Evolutionary conservation across 1,140 invertebrate genomes (phyloP).

Genomic region (Drosophila santomea): DNA sequence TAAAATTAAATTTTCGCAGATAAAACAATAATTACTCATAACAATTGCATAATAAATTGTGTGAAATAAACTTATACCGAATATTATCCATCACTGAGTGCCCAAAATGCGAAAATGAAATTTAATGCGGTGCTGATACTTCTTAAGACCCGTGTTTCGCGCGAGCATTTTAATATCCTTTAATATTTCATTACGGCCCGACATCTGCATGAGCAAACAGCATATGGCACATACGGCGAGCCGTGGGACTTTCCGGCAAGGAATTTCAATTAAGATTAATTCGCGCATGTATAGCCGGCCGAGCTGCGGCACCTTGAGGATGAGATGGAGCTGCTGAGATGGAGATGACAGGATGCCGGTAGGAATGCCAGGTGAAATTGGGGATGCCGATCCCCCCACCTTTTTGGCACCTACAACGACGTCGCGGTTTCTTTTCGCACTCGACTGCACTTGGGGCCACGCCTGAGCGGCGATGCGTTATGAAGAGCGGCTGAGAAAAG

Average conservation of each 20-base stretch:
- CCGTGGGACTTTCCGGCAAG: conserved; percentile 55
- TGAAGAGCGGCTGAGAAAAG: conserved; percentile 52
- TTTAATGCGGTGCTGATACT: conserved; percentile 66
- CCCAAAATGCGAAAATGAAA: conserved; percentile 50
- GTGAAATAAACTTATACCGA: too few species aligned
- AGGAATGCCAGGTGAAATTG: conserved; percentile 25
- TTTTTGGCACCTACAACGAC: conserved; percentile 43
- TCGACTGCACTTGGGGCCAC: conserved; percentile 71
- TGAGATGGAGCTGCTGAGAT: not conserved
- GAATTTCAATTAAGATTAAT: conserved; percentile 84
- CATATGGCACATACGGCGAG: conserved; percentile 45
- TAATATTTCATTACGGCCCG: conserved; percentile 64
- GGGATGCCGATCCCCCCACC: conserved; percentile 29
- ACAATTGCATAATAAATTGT: too few species aligned
- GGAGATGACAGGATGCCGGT: not conserved
- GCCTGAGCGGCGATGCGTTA: conserved; percentile 74
- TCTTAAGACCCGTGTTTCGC: conserved; percentile 41
- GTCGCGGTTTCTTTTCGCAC: conserved; percentile 70
- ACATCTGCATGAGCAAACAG: conserved; percentile 36
- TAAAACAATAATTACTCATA: too few species aligned
- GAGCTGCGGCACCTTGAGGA: conserved; percentile 19
- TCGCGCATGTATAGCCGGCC: conserved; percentile 65
- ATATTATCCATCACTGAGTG: not conserved
- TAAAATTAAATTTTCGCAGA: too few species aligned
- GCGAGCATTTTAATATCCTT: conserved; percentile 71